Evolutionary conservation across 1,140 invertebrate genomes (phyloP).

Genomic region (Lasioglossum albipes): DNA sequence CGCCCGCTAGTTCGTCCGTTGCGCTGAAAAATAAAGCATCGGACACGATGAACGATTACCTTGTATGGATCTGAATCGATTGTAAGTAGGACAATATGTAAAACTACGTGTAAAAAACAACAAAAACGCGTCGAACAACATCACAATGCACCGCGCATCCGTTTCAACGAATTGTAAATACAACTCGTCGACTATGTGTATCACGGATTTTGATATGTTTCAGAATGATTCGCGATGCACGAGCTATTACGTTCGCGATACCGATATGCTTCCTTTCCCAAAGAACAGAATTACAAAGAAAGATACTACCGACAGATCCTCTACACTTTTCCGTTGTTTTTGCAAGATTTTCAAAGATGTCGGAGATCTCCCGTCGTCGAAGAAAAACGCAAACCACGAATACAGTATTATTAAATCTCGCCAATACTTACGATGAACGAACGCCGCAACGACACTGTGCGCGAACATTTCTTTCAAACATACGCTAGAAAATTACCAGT

Average conservation of each 20-base stretch:
- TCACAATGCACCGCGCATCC: background rate
- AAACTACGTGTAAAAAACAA: background rate
- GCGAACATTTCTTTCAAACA: background rate
- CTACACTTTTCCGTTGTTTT: background rate
- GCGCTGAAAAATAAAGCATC: background rate
- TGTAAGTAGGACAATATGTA: constrained; percentile 16
- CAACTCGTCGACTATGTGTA: background rate
- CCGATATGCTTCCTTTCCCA: background rate
- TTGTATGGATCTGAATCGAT: background rate
- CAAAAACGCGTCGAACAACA: constrained; percentile 3
- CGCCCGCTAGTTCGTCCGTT: background rate
- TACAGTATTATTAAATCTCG: constrained; percentile 7
- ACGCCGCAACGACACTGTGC: background rate
- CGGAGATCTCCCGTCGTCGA: background rate
- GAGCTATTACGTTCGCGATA: background rate
- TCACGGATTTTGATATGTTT: constrained; percentile 28
- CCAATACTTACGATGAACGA: background rate
- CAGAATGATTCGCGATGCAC: background rate
- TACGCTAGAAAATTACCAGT: too few species aligned
- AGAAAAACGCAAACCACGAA: background rate
- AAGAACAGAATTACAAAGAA: background rate
- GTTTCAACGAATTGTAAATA: constrained; percentile 28
- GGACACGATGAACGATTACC: constrained; percentile 7
- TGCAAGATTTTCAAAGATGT: background rate
- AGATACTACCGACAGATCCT: background rate